Conservation (phyloP, 2,113 vertebrate species). For the Megaleporinus macrocephalus region DNA sequence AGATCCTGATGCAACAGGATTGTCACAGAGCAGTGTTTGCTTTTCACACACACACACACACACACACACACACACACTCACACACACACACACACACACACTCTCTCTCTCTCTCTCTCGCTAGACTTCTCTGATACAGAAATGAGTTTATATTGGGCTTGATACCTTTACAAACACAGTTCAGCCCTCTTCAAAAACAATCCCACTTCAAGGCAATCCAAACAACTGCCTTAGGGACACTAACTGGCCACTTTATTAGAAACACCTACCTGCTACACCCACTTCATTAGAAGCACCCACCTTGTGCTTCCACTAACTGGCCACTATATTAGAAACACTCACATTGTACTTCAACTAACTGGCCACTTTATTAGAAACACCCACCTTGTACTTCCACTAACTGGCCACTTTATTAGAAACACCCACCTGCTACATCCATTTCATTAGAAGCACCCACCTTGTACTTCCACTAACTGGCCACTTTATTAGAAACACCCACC, state of each 20-base stretch:
- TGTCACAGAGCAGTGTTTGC: slow-evolving; percentile 73
- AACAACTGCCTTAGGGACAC: neutral
- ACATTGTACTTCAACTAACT: too few species aligned
- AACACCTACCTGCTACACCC: neutral
- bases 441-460: too few species aligned
- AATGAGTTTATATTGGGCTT: slow-evolving; percentile 66
- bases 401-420: too few species aligned
- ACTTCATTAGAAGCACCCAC: neutral
- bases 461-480: too few species aligned
- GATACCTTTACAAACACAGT: slow-evolving; percentile 71
- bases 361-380: too few species aligned
- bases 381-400: too few species aligned
- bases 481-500: too few species aligned
- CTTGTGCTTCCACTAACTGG: neutral
- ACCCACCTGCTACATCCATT: too few species aligned
- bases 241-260: neutral
- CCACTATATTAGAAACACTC: too few species aligned
- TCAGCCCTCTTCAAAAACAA: slow-evolving; percentile 58
- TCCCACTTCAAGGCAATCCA: neutral
- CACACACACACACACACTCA: neutral
- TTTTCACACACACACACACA: slow-evolving; percentile 61
- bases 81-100: slow-evolving; percentile 8
- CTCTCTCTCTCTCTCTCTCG: slow-evolving; percentile 60
- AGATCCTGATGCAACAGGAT: slow-evolving; percentile 84
- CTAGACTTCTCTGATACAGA: slow-evolving; percentile 68